Base-by-base conservation (phyloP, 2,888 invertebrate species). In the Aspidapion aeneum region DNA sequence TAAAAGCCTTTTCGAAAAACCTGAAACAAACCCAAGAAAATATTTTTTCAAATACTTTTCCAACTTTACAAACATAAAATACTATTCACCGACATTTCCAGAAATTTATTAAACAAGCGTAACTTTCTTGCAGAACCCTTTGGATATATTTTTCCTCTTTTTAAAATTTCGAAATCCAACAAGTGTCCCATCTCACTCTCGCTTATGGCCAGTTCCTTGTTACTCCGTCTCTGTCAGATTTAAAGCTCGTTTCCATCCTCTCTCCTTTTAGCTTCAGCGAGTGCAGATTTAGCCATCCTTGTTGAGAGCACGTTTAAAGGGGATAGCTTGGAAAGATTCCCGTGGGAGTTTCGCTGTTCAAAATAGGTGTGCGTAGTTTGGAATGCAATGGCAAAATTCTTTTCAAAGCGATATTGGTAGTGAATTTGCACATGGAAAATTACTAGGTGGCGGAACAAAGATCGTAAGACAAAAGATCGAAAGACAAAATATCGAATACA, bases 141-240 rank as follows among this genome's bases (percentile, higher is more conserved):
- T 68, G 66, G 65, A 66, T 71, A 66, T 69, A 66, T 68, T 67
- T 70, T 71, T 72, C 73, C 69, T 71, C 71, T 73, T 73, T 72
- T 70, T 71, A 72, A 70, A 69, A 69, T 69, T 71, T 70, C 69
- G 67, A 69, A 62, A 70, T 70, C 68, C 70, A 70, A 69, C 70
- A 60, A 70, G 63, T 64, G 62, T 62, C 64, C 67, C 64, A 60
- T 73, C 72, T 66, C 66, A 68, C 67, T 72, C 69, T 70, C 66
- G 68, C 64, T 60, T 58, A 63, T 68, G 61, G 66, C 61, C 60
- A 61, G 52, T 54, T 61, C 49, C 50, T 61, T 63, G 57, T 59
- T 68, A 63, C 58, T 61, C 69, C 69, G 70, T 69, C 68, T 63
- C 69, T 70, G 68, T 35, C 35, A 35, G 64, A 64, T 71, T 73